Percentiles rank a stretch among this genome's conserved stretches.
Conservation (phyloP, 37 sponge, comb jelly and placozoan species). For the Ephydatia muelleri region DNA sequence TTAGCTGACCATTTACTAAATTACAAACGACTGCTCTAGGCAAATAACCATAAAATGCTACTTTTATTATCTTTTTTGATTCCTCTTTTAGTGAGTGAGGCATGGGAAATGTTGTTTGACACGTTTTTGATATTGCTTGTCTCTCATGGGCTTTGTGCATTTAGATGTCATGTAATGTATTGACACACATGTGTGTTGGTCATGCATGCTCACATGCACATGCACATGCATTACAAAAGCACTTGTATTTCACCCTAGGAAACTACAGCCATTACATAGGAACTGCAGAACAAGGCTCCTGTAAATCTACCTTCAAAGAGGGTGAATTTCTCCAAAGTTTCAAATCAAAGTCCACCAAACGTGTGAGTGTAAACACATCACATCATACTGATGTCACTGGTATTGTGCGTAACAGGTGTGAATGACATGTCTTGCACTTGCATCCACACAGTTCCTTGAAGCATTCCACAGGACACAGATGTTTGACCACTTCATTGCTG, state of each 20-base stretch:
- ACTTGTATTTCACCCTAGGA: neutral
- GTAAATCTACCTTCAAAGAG: neutral
- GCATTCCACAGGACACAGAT: constrained; percentile 85
- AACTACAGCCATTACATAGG: constrained; percentile 1
- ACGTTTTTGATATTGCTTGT: no score
- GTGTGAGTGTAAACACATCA: constrained; percentile 28
- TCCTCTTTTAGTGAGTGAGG: no score
- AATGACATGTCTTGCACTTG: neutral
- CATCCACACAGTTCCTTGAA: constrained; percentile 66
- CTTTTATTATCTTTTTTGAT: no score
- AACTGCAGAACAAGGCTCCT: neutral
- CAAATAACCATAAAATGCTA: no score
- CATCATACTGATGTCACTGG: no score
- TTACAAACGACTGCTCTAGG: no score
- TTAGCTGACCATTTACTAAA: no score
- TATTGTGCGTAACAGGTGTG: no score
- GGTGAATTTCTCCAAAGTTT: constrained; percentile 41
- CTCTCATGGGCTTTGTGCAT: no score
- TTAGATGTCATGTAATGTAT: no score
- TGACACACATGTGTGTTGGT: no score
- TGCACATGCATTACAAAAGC: constrained; percentile 8
- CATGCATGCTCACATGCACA: constrained; percentile 2
- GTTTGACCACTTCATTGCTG: constrained; percentile 80
- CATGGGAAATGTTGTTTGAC: no score
- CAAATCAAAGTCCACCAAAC: constrained; percentile 54